phyloP scores from a whole-genome alignment of 1,140 invertebrate genomes.

The Drosophila takahashii region DNA sequence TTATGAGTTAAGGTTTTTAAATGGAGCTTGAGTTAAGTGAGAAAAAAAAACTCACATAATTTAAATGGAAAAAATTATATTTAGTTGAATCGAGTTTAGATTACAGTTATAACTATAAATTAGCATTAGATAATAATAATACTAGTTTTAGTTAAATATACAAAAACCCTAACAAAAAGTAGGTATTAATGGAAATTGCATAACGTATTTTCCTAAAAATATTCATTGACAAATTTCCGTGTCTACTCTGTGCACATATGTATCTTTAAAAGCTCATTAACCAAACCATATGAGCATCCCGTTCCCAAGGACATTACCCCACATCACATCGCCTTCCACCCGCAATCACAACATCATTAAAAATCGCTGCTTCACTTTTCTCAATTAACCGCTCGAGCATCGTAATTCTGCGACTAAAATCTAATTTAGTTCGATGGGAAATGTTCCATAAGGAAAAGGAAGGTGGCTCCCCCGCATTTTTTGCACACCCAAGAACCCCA shows the following conservation, averaged over 20 bases:
- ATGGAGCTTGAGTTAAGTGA: too few relatives aligned
- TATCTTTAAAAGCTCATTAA: not conserved
- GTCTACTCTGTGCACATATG: not conserved
- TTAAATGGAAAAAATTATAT: too few relatives aligned
- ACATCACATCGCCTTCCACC: not conserved
- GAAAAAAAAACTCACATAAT: too few relatives aligned
- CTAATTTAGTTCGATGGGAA: slow-evolving; percentile 75
- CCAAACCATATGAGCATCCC: slow-evolving; percentile 16
- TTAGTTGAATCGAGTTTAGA: too few relatives aligned
- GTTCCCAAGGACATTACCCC: slow-evolving; percentile 7
- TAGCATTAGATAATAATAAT: too few relatives aligned
- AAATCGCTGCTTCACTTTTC: slow-evolving; percentile 75
- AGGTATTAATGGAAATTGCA: too few relatives aligned
- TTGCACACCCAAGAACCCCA: slow-evolving; percentile 9
- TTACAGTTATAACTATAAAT: too few relatives aligned
- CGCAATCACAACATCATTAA: slow-evolving; percentile 70
- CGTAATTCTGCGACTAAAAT: slow-evolving; percentile 76
- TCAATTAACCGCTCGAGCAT: slow-evolving; percentile 68
- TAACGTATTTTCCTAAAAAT: too few relatives aligned
- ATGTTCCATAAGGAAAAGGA: slow-evolving; percentile 18
- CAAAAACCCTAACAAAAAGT: too few relatives aligned
- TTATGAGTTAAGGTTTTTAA: not conserved
- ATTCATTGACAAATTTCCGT: too few relatives aligned
- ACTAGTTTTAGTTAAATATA: not conserved
- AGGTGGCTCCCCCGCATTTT: slow-evolving; percentile 4